A percentile compares a stretch with the other conserved stretches of the same genome.
phyloP scores from a whole-genome alignment of 2,888 invertebrate species.

The Epinotia brunnichana region DNA sequence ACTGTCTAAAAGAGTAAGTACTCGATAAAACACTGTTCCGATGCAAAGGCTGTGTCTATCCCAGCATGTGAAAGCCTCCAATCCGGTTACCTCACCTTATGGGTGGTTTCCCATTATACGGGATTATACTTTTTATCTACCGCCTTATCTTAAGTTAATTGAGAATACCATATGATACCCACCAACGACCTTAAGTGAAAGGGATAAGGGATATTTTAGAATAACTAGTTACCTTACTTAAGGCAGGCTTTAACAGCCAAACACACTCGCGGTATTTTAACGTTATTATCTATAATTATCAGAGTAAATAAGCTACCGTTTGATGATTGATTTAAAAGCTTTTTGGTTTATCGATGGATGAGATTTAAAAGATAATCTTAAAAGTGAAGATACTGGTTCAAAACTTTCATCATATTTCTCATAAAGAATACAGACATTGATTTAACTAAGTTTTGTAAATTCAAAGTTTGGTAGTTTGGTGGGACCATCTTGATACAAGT shows the following conservation, averaged over 20 bases:
- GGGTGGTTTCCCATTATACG: constrained; percentile 59
- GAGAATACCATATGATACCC: constrained; percentile 52
- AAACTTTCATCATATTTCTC: constrained; percentile 1
- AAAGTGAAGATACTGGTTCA: constrained; percentile 10
- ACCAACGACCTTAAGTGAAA: constrained; percentile 49
- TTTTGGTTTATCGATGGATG: constrained; percentile 22
- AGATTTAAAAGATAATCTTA: constrained; percentile 19
- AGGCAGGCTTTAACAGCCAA: constrained; percentile 27
- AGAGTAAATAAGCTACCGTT: constrained; percentile 47
- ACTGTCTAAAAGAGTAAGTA: not conserved
- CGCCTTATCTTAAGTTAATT: constrained; percentile 60
- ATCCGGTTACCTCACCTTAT: constrained; percentile 44
- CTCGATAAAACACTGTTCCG: not conserved
- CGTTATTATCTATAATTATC: constrained; percentile 49
- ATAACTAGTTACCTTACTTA: constrained; percentile 1
- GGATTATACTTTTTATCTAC: constrained; percentile 55
- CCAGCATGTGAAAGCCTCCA: constrained; percentile 20
- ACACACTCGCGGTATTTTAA: constrained; percentile 43
- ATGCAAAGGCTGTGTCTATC: not conserved
- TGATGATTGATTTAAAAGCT: constrained; percentile 19
- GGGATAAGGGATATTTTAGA: constrained; percentile 46
- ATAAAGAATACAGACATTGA: not conserved
- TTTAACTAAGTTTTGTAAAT: not conserved
- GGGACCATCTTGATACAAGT: no score
- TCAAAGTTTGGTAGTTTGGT: not conserved